Evolutionary conservation across 2,113 vertebrate species (phyloP), one percentile per base, ranked within the genome.

Genomic region (Ameiurus melas): DNA sequence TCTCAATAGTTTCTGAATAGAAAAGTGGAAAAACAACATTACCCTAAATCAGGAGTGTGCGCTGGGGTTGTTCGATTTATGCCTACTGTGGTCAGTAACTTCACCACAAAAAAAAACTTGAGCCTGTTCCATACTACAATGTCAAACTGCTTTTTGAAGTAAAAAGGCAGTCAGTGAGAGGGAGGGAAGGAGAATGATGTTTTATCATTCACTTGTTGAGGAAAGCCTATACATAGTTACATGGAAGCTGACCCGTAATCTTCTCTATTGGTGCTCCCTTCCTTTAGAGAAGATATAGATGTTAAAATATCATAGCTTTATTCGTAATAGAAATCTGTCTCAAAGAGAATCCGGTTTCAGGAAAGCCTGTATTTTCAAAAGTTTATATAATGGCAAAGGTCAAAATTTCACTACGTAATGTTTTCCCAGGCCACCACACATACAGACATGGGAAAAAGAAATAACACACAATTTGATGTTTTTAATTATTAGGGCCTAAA

Each of bases 141-240:
- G 90, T 92, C 51, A 79, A 58, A 90, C 84, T 89, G 83, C 91
- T 91, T 90, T 90, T 92, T 84, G 89, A 92, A 94, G 91, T 70
- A 88, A 89, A 91, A 93, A 92, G 92, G 30, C 55, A 53, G 39
- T 73, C 47, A 25, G 17, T 90, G 91, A 60, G 64, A 87, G 84
- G 89, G 91, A 91, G 90, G 82, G 77, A 92, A 92, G 90, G 33
- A 88, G 83, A 92, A 91, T 92, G 85, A 92, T 92, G 92, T 47
- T 95, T 93, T 91, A 90, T 92, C 91, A 93, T 94, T 92, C 62
- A 36, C 80, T 92, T 87, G 88, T 86, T 90, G 91, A 93, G 93
- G 89, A 93, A 94, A 92, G 87, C 5, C 89, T 86, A 88, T 87
- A 90, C 92, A 93, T 93, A 33, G 68, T 36, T 43, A 5, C 22